These are phyloP conservation scores for Cerceris rybyensis DNA, from an alignment of 2,888 invertebrate species.

Conservation along the genomic window DNA sequence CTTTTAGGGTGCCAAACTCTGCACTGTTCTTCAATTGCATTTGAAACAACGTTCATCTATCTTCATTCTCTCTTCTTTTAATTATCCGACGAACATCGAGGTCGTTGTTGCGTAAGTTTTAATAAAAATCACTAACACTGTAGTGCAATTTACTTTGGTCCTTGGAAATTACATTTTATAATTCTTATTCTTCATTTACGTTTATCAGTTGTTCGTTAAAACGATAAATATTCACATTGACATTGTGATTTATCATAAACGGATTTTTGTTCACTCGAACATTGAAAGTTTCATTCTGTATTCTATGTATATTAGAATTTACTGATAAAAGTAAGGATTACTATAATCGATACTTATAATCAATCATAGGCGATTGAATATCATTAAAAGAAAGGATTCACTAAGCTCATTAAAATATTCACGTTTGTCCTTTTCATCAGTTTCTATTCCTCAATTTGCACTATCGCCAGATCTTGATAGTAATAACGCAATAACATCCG, in stretches of 20 bases:
- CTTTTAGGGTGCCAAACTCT: too few species aligned
- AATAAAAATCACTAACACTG: neutral
- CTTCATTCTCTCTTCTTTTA: neutral
- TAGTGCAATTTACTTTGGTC: constrained; percentile 8
- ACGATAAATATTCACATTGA: neutral
- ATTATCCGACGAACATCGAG: neutral
- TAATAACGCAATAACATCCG: constrained; percentile 53
- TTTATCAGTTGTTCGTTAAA: neutral
- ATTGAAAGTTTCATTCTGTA: too few species aligned
- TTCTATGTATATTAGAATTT: too few species aligned
- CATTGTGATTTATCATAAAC: too few species aligned
- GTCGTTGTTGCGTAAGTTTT: neutral
- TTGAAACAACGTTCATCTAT: neutral
- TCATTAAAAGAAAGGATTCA: too few species aligned
- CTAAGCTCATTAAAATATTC: too few species aligned
- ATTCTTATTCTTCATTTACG: neutral
- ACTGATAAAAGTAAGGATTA: too few species aligned
- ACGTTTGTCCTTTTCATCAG: constrained; percentile 11
- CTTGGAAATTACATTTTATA: neutral
- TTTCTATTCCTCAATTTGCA: too few species aligned
- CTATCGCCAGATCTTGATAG: constrained; percentile 9
- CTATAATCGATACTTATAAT: too few species aligned
- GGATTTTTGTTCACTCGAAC: too few species aligned
- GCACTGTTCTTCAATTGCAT: too few species aligned
- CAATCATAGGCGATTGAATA: too few species aligned